Base-by-base conservation (phyloP, 1,140 invertebrate genomes). In the Teleopsis dalmanni region DNA sequence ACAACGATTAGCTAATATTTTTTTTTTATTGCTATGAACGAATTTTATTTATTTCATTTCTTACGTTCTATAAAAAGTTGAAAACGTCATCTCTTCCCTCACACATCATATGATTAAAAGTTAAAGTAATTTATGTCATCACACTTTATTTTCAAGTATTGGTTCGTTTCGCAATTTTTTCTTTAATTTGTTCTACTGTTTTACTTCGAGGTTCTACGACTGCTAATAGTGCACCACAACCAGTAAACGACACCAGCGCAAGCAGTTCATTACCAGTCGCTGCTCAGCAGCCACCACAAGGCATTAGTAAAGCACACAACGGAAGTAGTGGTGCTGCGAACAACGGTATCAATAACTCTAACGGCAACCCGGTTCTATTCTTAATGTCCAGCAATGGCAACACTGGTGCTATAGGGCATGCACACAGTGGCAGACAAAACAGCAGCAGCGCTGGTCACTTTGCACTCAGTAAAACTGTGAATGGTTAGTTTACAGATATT, bases 301-400 rank as follows among this genome's bases (percentile, higher is more conserved):
- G 43, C 18, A 22, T 19, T 14, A 50, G 29, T 37, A 34, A 40
- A 10, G 44, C 44, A 36, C 36, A 38, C 31, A 40, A 50, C 42
- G 29, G 27, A 27, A 51, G 44, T 13, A 25, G 22, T 41, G 36
- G 35, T 34, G 43, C 42, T 29, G 49, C 18, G 18, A 27, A 34
- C 23, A 23, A 19, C 34, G 19, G 16, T 23, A 44, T 41, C 21
- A 53, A 42, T 25, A 54, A 44, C 38, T 45, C 50, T 14, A 41
- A 43, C 47, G 34, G 47, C 19, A 48, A 52, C 45, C 45, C 53
- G 22, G 42, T 55, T 25, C 52, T 55, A 35, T 55, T 49, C 48
- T 41, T 55, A 40, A 41, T 53, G 41, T 21, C 51, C n/a, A 49
- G 25, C 19, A 46, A 46, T 51, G 43, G 49, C 27, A 51, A 51